Base-by-base conservation (phyloP, 2,113 vertebrate genomes). In the Prochilodus magdalenae region DNA sequence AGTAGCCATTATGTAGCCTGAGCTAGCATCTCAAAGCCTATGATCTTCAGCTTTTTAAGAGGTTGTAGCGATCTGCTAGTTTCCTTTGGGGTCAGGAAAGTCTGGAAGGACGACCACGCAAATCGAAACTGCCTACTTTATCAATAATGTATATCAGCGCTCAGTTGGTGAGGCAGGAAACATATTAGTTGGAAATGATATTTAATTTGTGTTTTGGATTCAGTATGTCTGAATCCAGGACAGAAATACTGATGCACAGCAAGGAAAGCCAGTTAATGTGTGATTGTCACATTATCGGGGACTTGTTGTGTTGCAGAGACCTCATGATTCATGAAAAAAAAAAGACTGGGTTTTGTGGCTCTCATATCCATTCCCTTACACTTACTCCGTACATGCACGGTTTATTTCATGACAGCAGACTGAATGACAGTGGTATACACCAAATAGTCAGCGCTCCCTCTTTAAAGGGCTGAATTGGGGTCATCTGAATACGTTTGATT, bases 1-100 rank as follows among this genome's bases (percentile, higher is more conserved):
- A 59, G 65, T 36, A 29, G 47, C 47, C 55, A 71, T 79, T 79
- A 59, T 79, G 33, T 47, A 40, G 29, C 40, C 53, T 71, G 24
- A 79, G 67, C 62, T n/a, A 20, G 65, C 53, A 59, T 13, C 24
- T 53, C 15, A 11, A 60, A 70, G 22, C 44, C 65, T 27, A 59
- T 51, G 33, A 44, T 57, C 77, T 60, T 44, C 66, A 44, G 22
- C 18, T 3, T 29, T 60, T 60, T 79, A 67, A 40, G n/a, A 59
- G 49, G 29, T 8, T 53, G 29, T 8, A 55, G 14, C 8, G 29
- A 53, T 55, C 22, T 69, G 29, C 30, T 27, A 20, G 29, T 44
- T 76, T 63, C 49, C 12, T 40, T 51, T 22, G 14, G 30, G 65
- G 51, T 57, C 22, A 70, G 16, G 20, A 59, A 36, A 14, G 29